Conservation (phyloP, 2,888 invertebrate species). For the Agrypnus murinus region DNA sequence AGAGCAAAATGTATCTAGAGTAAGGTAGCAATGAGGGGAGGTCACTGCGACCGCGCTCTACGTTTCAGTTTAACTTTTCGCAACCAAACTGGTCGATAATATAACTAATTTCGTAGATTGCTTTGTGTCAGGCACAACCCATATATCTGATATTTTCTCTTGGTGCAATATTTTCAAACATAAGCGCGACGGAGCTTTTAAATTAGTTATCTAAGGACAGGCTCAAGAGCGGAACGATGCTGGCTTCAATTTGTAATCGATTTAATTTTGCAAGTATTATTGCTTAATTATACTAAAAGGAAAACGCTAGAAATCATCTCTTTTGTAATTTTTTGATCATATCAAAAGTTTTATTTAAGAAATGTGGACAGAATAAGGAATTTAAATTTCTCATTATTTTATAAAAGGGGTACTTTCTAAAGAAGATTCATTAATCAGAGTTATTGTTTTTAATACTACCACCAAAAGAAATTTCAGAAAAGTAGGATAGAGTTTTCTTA, state of each 20-base stretch:
- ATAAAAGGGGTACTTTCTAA: background rate
- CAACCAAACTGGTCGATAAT: constrained; percentile 57
- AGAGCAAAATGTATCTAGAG: constrained; percentile 57
- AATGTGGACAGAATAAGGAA: too few relatives aligned
- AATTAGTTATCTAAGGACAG: constrained; percentile 11
- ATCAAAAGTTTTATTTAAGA: background rate
- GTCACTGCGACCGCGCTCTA: constrained; percentile 58
- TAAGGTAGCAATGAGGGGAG: constrained; percentile 55
- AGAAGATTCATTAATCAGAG: constrained; percentile 39
- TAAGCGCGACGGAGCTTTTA: constrained; percentile 22
- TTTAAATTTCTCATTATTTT: constrained; percentile 2
- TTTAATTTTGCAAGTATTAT: background rate
- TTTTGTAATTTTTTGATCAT: too few relatives aligned
- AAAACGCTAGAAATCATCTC: too few relatives aligned
- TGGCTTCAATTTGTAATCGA: background rate
- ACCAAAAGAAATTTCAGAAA: constrained; percentile 14
- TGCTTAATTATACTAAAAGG: background rate
- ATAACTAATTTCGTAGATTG: constrained; percentile 56
- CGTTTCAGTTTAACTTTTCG: constrained; percentile 49
- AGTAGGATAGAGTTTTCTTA: constrained; percentile 21
- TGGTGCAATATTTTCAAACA: constrained; percentile 34
- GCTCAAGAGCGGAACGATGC: constrained; percentile 2
- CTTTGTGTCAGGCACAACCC: constrained; percentile 56
- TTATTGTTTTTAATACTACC: constrained; percentile 36
- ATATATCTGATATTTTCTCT: constrained; percentile 43